Base-by-base conservation (phyloP, 2,113 vertebrate genomes). In the Acrocephalus kingi region DNA sequence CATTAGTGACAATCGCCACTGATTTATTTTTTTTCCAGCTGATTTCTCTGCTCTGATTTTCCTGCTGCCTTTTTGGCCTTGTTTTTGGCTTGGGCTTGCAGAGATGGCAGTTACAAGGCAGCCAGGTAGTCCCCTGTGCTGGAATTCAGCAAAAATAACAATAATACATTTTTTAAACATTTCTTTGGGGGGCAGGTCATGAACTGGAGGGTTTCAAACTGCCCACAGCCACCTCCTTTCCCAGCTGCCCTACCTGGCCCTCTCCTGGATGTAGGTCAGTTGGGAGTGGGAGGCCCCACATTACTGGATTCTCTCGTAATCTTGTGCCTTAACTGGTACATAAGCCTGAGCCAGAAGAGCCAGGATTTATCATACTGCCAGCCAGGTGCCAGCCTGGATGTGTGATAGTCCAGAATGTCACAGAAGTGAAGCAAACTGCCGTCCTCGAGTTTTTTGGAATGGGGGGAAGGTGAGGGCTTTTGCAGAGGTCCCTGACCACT, bases 261-360 rank as follows among this genome's bases (percentile, higher is more conserved):
- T 80, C 48, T 83, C 21, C 23, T 84, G 89, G 76, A 88, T 87
- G 54, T 96, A 94, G 92, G 96, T 96, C 94, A 90, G 66, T 52
- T 3, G 4, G 55, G 91, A 82, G 93, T 78, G 84, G 64, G 81
- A 91, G 72, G 84, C n/a, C 51, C 20, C 51, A 91, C 74, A 83
- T 91, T 9, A 2, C 59, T 80, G 66, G 63, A 90, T 87, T 69
- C 89, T 87, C 63, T 94, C 7, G 17, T 94, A 94, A 95, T 96
- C 87, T 84, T 84, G 77, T 1, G n/a, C 79, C 49, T 85, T 89
- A 89, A 84, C 74, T 2, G 14, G 48, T 33, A 28, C 6, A 2
- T 90, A 80, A 82, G 78, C 83, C 48, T 51, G 2, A 23, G 69
- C 77, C 4, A 2, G n/a, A 56, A 76, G 51, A 66, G 68, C n/a